Base-by-base conservation (phyloP, 2,888 invertebrate species). In the Penaeus monodon region DNA sequence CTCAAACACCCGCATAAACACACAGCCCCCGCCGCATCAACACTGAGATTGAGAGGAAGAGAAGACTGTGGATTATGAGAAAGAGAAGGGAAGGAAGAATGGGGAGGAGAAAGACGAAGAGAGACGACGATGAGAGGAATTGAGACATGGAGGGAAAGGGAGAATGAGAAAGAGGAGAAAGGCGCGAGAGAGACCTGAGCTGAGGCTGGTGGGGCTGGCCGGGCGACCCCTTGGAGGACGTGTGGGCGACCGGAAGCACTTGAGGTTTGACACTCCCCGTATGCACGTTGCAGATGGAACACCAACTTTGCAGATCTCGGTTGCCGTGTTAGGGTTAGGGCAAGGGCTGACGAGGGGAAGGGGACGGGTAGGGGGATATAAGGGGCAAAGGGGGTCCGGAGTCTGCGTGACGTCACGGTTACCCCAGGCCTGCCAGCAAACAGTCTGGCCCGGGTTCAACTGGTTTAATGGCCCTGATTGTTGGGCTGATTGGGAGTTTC, bases 401-500 rank as follows among this genome's bases (percentile, higher is more conserved):
- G 57, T 64, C 44, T 76, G 6, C 57, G 74, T 74, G 29, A 70
- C 27, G 27, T 70, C 27, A 70, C 33, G 70, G 70, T 70, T 33
- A 29, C 20, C 70, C 57, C 77, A 57, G 17, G 57, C 77, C 77
- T 57, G 49, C 27, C 77, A n/a, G 57, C 44, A 73, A 38, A 73
- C 76, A 49, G 24, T 76, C 24, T 38, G 76, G 76, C 44, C n/a
- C 44, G 29, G 73, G 38, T 38, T 76, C 44, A 44, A 76, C 76
- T 76, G 44, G 49, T 77, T 27, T 77, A 77, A 77, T 77, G 77
- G 77, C 29, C 76, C 24, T 76, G 76, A 44, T 76, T 76, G 76
- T 76, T 76, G 44, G 76, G 24, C 57, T 77, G 77, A 77, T 77
- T 77, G 77, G 24, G 57, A 63, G 77, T 77, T 77, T 77, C 77